Evolutionary conservation across 2,888 invertebrate genomes (phyloP).

Genomic region (Argyresthia goedartella): DNA sequence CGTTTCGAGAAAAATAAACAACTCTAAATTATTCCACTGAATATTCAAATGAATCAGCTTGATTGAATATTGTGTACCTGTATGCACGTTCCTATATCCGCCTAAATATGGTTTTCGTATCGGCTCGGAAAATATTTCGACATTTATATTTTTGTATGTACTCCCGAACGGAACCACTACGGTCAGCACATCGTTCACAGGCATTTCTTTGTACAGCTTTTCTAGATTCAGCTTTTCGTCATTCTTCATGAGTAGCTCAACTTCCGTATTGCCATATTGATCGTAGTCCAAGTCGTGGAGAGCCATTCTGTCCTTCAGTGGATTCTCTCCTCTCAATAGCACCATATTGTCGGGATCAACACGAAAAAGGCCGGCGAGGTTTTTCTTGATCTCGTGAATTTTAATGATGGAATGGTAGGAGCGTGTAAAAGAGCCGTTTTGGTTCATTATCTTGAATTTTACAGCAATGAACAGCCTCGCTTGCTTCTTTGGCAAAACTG

Average conservation of each 20-base stretch:
- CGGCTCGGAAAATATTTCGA: constrained; percentile 54
- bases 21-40: too few species aligned
- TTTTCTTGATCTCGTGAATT: constrained; percentile 71
- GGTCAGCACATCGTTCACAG: constrained; percentile 51
- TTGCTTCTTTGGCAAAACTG: constrained; percentile 48
- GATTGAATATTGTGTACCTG: constrained; percentile 46
- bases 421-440: constrained; percentile 57
- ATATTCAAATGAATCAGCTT: too few species aligned
- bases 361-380: constrained; percentile 70
- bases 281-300: constrained; percentile 57
- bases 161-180: constrained; percentile 51
- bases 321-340: constrained; percentile 53
- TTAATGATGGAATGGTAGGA: constrained; percentile 65
- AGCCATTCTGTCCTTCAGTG: constrained; percentile 50
- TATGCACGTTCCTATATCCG: constrained; percentile 81
- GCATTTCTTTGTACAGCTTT: constrained; percentile 52
- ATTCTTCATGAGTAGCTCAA: constrained; percentile 53
- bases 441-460: constrained; percentile 51
- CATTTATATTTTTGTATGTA: constrained; percentile 49
- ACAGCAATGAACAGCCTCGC: constrained; percentile 56
- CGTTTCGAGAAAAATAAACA: too few species aligned
- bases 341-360: constrained; percentile 60
- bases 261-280: constrained; percentile 57
- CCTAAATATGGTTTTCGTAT: constrained; percentile 84
- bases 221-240: constrained; percentile 46